These are phyloP conservation scores for Phalloptychus januarius DNA, from an alignment of 2,797 vertebrate genomes.

Conservation along the genomic window DNA sequence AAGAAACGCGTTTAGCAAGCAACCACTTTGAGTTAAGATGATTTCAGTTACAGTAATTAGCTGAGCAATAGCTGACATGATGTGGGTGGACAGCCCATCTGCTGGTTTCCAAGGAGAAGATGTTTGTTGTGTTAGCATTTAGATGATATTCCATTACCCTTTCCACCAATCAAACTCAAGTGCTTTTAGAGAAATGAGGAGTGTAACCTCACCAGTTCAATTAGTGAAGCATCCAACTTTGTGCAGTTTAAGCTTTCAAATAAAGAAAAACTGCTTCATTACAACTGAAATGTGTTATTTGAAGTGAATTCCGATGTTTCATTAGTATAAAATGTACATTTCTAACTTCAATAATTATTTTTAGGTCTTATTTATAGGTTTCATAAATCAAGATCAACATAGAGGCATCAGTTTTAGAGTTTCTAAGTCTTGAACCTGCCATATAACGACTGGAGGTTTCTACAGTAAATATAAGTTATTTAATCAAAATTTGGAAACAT, in stretches of 20 bases:
- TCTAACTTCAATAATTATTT: neutral
- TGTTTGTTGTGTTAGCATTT: neutral
- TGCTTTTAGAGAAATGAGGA: neutral
- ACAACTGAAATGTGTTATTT: neutral
- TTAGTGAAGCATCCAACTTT: neutral
- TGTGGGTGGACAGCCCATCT: conserved; percentile 9
- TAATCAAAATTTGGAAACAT: neutral
- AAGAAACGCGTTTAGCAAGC: neutral
- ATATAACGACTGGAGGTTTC: neutral
- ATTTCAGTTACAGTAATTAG: neutral
- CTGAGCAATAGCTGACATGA: neutral
- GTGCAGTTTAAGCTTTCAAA: neutral
- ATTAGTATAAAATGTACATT: neutral
- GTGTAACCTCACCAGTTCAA: neutral
- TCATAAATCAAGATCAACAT: neutral
- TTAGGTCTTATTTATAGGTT: neutral
- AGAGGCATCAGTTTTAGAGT: neutral
- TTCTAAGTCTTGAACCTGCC: neutral
- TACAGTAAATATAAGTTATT: neutral
- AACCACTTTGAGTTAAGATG: neutral
- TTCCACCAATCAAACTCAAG: neutral
- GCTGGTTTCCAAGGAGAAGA: conserved; percentile 4
- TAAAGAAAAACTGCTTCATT: neutral
- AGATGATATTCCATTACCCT: neutral
- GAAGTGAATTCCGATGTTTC: no score